Evolutionary conservation across 2,888 invertebrate species (phyloP).

Genomic region (Pterobdella sp.): DNA sequence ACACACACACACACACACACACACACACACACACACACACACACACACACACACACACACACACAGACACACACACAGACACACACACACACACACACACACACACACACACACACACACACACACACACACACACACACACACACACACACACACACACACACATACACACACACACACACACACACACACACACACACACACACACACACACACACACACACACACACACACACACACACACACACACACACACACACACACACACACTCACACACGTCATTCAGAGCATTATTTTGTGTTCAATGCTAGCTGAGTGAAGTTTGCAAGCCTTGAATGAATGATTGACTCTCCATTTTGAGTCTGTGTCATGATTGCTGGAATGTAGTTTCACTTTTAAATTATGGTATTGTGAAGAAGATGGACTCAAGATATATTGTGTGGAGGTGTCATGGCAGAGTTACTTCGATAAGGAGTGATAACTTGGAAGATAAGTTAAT

Average conservation of each 20-base stretch:
- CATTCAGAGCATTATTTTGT: too few species aligned
- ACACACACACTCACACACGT: slow-evolving; percentile 19
- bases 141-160: slow-evolving; percentile 14
- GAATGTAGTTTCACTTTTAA: too few species aligned
- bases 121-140: neutral
- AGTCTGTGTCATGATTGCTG: too few species aligned
- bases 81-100: neutral
- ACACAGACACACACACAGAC: neutral
- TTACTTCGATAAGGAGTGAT: too few species aligned
- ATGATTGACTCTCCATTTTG: too few species aligned
- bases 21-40: slow-evolving; percentile 1
- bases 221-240: slow-evolving; percentile 21
- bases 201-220: slow-evolving; percentile 2
- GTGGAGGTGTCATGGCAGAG: too few species aligned
- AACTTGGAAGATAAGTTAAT: too few species aligned
- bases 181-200: slow-evolving; percentile 14
- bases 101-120: neutral
- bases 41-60: neutral
- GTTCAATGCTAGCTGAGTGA: too few species aligned
- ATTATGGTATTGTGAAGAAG: too few species aligned
- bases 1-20: slow-evolving; percentile 13
- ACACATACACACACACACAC: slow-evolving; percentile 12
- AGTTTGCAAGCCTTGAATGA: too few species aligned
- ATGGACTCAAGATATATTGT: too few species aligned
- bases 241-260: slow-evolving; percentile 21